A percentile compares a stretch with the other conserved stretches of the same genome.
Evolutionary conservation across 2,113 vertebrate genomes (phyloP).

Genomic region (Bufo gargarizans): DNA sequence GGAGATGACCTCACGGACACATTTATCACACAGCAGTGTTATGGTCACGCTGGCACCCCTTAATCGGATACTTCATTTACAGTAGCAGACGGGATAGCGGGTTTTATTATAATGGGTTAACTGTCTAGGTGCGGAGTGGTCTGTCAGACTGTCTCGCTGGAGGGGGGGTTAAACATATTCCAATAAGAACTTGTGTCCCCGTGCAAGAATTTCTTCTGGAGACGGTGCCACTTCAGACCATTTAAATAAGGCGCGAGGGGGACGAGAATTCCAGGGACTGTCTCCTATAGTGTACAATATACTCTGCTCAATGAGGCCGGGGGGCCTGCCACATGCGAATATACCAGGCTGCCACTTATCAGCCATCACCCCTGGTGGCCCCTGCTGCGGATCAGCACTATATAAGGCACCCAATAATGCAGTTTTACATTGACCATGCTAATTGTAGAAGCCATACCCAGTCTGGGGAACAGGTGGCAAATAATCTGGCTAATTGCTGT

Average conservation of each 20-base stretch:
- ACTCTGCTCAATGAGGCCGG: background rate
- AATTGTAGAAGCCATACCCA: slow-evolving; percentile 51
- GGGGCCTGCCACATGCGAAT: background rate
- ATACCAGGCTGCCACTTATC: slow-evolving; percentile 2
- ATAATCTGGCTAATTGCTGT: slow-evolving; percentile 57
- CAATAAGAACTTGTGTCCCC: slow-evolving; percentile 12
- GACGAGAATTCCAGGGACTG: slow-evolving; percentile 14
- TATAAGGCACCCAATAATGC: slow-evolving; percentile 52
- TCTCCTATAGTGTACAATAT: slow-evolving; percentile 5
- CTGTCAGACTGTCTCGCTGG: background rate
- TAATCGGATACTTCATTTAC: slow-evolving; percentile 19
- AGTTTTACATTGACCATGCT: slow-evolving; percentile 50
- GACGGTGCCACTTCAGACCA: slow-evolving; percentile 47
- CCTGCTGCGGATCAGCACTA: slow-evolving; percentile 36
- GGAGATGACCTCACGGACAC: slow-evolving; percentile 25
- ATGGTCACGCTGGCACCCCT: slow-evolving; percentile 17
- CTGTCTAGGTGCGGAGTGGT: background rate
- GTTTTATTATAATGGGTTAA: background rate
- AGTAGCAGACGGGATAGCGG: background rate
- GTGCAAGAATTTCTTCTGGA: slow-evolving; percentile 35
- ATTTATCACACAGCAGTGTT: slow-evolving; percentile 48
- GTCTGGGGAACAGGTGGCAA: slow-evolving; percentile 56
- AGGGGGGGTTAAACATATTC: background rate
- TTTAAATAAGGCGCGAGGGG: slow-evolving; percentile 40
- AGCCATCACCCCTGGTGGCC: slow-evolving; percentile 34